Evolutionary conservation across 2,113 vertebrate species (phyloP).

Genomic region (Ammodytes marinus): DNA sequence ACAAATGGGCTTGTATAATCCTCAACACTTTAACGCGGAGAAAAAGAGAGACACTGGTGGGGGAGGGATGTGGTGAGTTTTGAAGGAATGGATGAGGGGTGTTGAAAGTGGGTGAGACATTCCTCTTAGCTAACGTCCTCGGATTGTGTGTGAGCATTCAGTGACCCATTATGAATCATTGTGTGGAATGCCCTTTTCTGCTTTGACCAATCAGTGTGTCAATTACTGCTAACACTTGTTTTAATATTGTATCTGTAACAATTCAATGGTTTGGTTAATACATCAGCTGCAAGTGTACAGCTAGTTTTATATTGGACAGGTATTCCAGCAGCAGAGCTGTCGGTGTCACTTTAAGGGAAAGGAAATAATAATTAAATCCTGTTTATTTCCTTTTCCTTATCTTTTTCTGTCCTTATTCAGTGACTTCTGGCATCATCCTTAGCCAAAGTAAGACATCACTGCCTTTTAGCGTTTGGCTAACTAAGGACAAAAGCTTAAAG

Average conservation of each 20-base stretch:
- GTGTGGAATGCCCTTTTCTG: constrained; percentile 36
- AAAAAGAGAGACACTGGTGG: not conserved
- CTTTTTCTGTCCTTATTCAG: not conserved
- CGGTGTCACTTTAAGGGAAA: constrained; percentile 4
- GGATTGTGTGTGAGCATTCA: constrained; percentile 38
- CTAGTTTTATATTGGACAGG: not conserved
- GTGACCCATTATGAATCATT: constrained; percentile 56
- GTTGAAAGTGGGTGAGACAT: constrained; percentile 68
- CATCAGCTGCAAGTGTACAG: not conserved
- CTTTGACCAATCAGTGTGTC: constrained; percentile 32
- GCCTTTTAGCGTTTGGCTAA: not conserved
- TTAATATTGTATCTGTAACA: constrained; percentile 11
- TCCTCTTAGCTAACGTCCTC: constrained; percentile 62
- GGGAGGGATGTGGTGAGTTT: constrained; percentile 44
- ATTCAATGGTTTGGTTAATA: not conserved
- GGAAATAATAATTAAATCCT: not conserved
- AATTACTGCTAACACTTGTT: not conserved
- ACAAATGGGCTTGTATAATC: not conserved
- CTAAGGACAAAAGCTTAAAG: not conserved
- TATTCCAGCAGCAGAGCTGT: fast-evolving
- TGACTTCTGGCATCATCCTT: not conserved
- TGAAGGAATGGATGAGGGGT: constrained; percentile 32
- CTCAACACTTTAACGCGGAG: constrained; percentile 11
- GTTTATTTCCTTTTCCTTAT: not conserved
- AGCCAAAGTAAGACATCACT: not conserved